Conservation (phyloP, 2,888 invertebrate genomes). For the Drosophila paucipuncta region DNA sequence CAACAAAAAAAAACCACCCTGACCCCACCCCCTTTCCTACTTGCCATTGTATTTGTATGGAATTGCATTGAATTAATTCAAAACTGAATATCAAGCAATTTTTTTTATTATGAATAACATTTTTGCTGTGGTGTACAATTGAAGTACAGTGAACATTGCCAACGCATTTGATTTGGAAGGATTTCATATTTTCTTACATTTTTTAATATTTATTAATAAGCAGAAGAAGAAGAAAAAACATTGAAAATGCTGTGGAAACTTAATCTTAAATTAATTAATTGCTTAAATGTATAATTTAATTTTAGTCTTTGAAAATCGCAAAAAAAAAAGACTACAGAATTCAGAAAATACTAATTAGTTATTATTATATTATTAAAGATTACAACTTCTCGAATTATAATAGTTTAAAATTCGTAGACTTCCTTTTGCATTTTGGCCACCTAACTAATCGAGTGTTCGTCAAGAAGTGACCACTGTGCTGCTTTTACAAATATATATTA, state of each 20-base stretch:
- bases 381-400: not conserved
- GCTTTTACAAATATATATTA: not conserved
- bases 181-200: not conserved
- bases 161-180: not conserved
- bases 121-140: not conserved
- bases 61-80: slow-evolving; percentile 29
- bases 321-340: not conserved
- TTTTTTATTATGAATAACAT: not conserved
- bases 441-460: not conserved
- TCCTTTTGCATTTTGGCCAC: not conserved
- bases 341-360: not conserved
- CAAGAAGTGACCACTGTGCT: not conserved
- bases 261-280: not conserved
- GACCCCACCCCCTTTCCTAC: not conserved
- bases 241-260: not conserved
- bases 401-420: not conserved
- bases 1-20: not conserved
- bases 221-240: not conserved
- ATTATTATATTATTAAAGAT: not conserved
- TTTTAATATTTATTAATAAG: not conserved
- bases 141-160: not conserved
- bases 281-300: not conserved
- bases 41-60: not conserved
- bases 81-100: slow-evolving; percentile 12
- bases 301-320: not conserved